Evolutionary conservation across 2,797 vertebrate genomes (phyloP).

Genomic region (Neostethus bicornis): DNA sequence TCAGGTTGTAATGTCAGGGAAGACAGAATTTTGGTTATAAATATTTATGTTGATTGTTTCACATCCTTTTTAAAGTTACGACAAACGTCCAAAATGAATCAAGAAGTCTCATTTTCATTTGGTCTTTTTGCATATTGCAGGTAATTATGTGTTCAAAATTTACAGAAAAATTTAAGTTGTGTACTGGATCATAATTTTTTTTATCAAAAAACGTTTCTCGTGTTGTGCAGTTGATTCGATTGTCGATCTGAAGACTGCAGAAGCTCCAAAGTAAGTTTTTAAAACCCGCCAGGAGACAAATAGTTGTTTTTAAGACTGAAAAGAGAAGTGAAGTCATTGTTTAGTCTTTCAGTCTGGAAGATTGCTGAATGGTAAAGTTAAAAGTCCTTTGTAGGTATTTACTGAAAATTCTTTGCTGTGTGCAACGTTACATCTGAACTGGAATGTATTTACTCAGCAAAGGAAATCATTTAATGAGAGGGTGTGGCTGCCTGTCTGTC

Average conservation of each 20-base stretch:
- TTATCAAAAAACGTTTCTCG: too few relatives aligned
- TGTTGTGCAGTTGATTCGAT: neutral
- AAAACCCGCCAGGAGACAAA: neutral
- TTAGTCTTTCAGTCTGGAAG: conserved; percentile 18
- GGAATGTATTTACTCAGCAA: conserved; percentile 59
- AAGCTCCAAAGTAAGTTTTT: neutral
- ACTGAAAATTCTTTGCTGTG: conserved; percentile 51
- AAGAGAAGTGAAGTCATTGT: conserved; percentile 30
- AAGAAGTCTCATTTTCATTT: neutral
- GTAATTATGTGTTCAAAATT: neutral
- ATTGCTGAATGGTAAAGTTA: conserved; percentile 1
- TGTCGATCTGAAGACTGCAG: neutral
- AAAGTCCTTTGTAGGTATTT: conserved; percentile 43
- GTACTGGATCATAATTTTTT: too few relatives aligned
- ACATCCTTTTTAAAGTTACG: neutral
- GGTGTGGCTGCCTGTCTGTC: conserved; percentile 62
- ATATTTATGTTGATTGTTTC: too few relatives aligned
- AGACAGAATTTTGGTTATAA: too few relatives aligned
- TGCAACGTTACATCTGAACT: conserved; percentile 55
- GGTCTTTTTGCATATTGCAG: neutral
- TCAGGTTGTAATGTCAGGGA: too few relatives aligned
- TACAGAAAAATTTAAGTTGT: neutral
- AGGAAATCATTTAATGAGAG: conserved; percentile 68
- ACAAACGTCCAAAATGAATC: neutral
- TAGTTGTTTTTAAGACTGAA: conserved; percentile 16